Evolutionary conservation across 1,140 invertebrate genomes (phyloP), one percentile per base, ranked within the genome.

Genomic region (Platyscapa corneri): DNA sequence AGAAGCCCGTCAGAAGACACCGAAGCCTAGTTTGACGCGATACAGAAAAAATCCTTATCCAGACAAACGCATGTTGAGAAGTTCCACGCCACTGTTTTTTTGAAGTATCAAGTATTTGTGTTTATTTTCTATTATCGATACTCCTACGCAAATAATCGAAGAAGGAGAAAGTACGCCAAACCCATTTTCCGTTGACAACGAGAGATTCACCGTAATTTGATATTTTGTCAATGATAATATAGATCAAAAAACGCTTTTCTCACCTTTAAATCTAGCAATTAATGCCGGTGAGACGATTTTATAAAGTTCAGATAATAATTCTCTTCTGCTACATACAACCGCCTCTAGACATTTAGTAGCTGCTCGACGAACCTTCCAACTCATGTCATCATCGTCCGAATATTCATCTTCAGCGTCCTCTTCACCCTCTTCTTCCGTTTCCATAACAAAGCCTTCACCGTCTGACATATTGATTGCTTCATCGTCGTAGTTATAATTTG

Each of bases 321-420:
- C 98, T 87, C 98, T 96, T 84, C 98, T 95, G 0, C 98, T 99
- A 0, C 96, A 95, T 85, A 99, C 98, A 32, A 99, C 95, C 16
- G 98, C 97, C 93, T 99, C 98, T 10, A 99, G 93, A 91, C 99
- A 99, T 93, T 99, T 99, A 0, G 99, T 99, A 53, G 99, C 97
- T 8, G 98, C 97, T 72, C 99, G 95, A 76, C 99, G 94, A 67
- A 94, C 97, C 94, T 99, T 99, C 99, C 99, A 99, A 84, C 98
- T 99, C 97, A 99, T 98, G 92, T 99, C 99, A 92, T 99, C 99
- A 93, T 99, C 98, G 93, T 99, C 98, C 60, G 98, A 99, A 91
- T 99, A 99, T 89, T 98, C 97, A 89, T 98, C 97, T 87, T 98
- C 98, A 70, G 96, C 97, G 83, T 97, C 96, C 84, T 97, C 96